phyloP scores from a whole-genome alignment of 2,888 invertebrate species.

The Colletes collaris region DNA sequence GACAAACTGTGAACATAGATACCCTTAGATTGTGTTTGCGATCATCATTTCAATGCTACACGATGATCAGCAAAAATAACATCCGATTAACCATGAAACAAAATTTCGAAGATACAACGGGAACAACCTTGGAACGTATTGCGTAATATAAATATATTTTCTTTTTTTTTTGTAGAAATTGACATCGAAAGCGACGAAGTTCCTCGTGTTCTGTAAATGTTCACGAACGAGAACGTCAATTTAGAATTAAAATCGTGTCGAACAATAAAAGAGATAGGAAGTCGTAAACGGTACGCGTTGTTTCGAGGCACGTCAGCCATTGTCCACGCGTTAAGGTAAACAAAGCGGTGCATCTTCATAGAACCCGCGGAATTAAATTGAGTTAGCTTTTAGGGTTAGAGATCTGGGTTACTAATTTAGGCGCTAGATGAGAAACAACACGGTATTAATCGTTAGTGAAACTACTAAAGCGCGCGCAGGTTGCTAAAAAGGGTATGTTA shows the following conservation, averaged over 20 bases:
- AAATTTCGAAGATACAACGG: neutral
- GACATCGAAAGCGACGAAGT: neutral
- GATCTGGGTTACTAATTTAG: neutral
- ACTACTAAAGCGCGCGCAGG: neutral
- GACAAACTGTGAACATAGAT: too few relatives aligned
- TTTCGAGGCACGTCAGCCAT: neutral
- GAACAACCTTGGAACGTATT: neutral
- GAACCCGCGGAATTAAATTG: constrained; percentile 9
- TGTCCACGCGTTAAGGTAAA: neutral
- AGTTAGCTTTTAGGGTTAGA: constrained; percentile 32
- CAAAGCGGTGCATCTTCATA: neutral
- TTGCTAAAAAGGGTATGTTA: neutral
- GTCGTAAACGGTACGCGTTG: neutral
- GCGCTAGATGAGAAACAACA: neutral
- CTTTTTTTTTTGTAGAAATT: neutral
- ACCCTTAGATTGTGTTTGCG: too few relatives aligned
- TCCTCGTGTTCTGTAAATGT: neutral
- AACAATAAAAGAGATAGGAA: neutral
- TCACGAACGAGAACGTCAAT: neutral
- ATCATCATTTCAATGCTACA: neutral
- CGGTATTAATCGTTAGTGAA: neutral
- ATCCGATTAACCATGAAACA: neutral
- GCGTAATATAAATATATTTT: neutral
- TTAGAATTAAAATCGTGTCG: neutral
- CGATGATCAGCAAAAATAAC: neutral